Evolutionary conservation across 2,113 vertebrate species (phyloP).

Genomic region (Alexandromys fortis): DNA sequence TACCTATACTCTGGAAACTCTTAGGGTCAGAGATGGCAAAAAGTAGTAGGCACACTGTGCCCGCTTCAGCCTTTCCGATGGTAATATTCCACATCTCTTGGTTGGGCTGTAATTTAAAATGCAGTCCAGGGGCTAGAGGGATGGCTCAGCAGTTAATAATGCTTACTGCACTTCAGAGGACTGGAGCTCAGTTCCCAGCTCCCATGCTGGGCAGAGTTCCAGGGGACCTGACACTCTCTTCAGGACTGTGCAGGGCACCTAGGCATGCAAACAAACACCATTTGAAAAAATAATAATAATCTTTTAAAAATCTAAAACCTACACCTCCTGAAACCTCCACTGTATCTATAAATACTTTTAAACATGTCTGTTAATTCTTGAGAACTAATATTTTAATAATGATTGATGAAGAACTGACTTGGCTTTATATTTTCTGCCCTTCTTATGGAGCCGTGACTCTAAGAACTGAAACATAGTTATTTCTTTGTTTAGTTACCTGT

Average conservation of each 20-base stretch:
- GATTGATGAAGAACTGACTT: slow-evolving; percentile 23
- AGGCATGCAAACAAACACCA: background rate
- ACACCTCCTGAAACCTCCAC: slow-evolving; percentile 20
- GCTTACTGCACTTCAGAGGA: background rate
- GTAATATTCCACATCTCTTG: slow-evolving; percentile 42
- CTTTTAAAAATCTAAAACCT: background rate
- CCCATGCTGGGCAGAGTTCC: too few relatives aligned
- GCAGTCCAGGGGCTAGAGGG: background rate
- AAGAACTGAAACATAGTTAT: slow-evolving; percentile 3
- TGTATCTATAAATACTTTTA: slow-evolving; percentile 44
- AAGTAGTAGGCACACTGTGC: background rate
- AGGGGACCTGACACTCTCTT: background rate
- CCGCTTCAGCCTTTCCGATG: slow-evolving; percentile 37
- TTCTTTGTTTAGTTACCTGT: slow-evolving; percentile 22
- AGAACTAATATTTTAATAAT: slow-evolving; percentile 17
- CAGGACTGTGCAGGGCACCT: background rate
- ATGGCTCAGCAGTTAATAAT: background rate
- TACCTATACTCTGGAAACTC: slow-evolving; percentile 26
- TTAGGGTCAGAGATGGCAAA: slow-evolving; percentile 19
- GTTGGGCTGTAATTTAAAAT: slow-evolving; percentile 35
- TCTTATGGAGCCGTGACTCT: background rate
- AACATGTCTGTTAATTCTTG: slow-evolving; percentile 28
- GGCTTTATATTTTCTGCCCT: slow-evolving; percentile 14
- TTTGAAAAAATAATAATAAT: background rate
- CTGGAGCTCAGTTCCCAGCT: background rate